A percentile compares a stretch with the other conserved stretches of the same genome.
Conservation (phyloP, 2,797 vertebrate species). For the Cercopithecus petaurista region DNA sequence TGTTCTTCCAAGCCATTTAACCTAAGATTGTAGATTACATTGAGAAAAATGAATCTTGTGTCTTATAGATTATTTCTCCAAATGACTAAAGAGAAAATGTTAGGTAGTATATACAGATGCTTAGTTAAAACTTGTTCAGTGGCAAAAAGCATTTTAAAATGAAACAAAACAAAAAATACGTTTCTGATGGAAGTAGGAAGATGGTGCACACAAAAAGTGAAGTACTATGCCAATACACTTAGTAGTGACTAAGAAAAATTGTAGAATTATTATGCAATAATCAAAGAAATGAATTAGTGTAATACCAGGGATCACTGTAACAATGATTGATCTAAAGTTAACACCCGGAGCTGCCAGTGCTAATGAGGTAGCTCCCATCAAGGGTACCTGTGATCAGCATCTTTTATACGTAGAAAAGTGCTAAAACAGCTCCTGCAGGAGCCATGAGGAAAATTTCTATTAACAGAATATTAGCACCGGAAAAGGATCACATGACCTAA, state of each 20-base stretch:
- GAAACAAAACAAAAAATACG: neutral
- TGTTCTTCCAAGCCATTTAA: neutral
- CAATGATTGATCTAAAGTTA: conserved; percentile 48
- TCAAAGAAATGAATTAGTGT: conserved; percentile 39
- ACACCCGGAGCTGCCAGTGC: conserved; percentile 9
- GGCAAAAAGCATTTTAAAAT: neutral
- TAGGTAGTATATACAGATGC: neutral
- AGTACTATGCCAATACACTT: neutral
- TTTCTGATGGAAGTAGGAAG: neutral
- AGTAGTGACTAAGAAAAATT: neutral
- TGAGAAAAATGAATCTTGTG: neutral
- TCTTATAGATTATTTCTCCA: neutral
- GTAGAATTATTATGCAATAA: conserved; percentile 28
- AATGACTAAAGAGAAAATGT: neutral
- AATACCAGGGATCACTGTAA: conserved; percentile 20
- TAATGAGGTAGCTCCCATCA: conserved; percentile 40
- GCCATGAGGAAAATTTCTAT: conserved; percentile 27
- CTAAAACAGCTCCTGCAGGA: conserved; percentile 36
- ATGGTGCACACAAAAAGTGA: neutral
- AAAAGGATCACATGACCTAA: neutral
- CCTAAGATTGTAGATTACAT: neutral
- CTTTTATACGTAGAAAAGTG: conserved; percentile 18
- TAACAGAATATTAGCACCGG: neutral
- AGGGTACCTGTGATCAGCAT: conserved; percentile 55
- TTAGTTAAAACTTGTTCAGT: neutral